A percentile compares a stretch with the other conserved stretches of the same genome.
phyloP scores from a whole-genome alignment of 2,888 invertebrate genomes.

The Ornithoptera alexandrae region DNA sequence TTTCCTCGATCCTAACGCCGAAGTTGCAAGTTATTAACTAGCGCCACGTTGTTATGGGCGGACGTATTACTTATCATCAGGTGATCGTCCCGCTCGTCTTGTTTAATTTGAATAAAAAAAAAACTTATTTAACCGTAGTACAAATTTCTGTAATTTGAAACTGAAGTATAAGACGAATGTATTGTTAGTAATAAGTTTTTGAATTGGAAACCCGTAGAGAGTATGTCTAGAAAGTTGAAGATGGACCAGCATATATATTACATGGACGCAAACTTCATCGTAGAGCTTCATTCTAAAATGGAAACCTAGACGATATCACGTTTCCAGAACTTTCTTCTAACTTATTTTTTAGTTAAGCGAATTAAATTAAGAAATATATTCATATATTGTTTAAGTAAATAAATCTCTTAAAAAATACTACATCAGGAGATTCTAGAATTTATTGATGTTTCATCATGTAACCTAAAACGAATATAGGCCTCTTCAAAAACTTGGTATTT shows the following conservation, averaged over 20 bases:
- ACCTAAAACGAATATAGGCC: too few relatives aligned
- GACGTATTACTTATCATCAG: too few relatives aligned
- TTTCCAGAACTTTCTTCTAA: not conserved
- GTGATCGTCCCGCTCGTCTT: too few relatives aligned
- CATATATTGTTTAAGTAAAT: not conserved
- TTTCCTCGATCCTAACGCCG: too few relatives aligned
- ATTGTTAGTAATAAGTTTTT: constrained; percentile 6
- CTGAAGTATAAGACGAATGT: constrained; percentile 1
- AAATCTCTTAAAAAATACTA: too few relatives aligned
- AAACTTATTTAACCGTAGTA: too few relatives aligned
- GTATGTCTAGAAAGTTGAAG: constrained; percentile 9
- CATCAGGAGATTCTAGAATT: too few relatives aligned
- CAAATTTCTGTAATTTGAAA: not conserved
- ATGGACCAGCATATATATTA: constrained; percentile 3
- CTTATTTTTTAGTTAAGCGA: not conserved
- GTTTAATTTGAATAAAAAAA: not conserved
- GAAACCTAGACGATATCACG: not conserved
- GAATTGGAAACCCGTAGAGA: constrained; percentile 2
- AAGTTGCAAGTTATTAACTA: not conserved
- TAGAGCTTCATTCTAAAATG: not conserved
- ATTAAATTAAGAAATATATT: not conserved
- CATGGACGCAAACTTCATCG: not conserved
- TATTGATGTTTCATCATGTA: too few relatives aligned
- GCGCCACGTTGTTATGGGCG: too few relatives aligned
- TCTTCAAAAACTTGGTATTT: too few relatives aligned